phyloP scores from a whole-genome alignment of 2,797 vertebrate species.

The Siniperca scherzeri region DNA sequence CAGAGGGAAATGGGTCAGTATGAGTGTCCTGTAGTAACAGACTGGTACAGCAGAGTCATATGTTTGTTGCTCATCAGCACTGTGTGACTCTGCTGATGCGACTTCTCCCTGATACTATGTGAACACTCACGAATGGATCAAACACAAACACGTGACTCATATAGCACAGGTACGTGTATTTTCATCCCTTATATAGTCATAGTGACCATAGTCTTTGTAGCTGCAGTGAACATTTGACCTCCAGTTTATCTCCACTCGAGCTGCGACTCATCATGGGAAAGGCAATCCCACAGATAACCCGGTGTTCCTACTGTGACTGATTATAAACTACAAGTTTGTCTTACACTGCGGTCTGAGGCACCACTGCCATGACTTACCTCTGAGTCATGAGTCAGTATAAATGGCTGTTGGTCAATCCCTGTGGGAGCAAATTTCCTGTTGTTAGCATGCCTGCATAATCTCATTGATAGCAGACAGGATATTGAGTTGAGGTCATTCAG shows the following conservation, averaged over 20 bases:
- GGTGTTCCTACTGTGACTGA: slow-evolving; percentile 40
- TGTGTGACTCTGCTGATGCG: slow-evolving; percentile 69
- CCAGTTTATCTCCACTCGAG: slow-evolving; percentile 29
- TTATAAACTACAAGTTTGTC: slow-evolving; percentile 33
- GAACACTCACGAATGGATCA: slow-evolving; percentile 38
- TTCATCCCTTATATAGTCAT: slow-evolving; percentile 42
- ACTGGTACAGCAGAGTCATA: slow-evolving; percentile 46
- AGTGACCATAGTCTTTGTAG: background rate
- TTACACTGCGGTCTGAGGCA: slow-evolving; percentile 31
- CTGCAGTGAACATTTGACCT: slow-evolving; percentile 19
- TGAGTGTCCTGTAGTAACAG: slow-evolving; percentile 31
- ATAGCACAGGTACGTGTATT: slow-evolving; percentile 12
- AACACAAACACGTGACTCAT: slow-evolving; percentile 63
- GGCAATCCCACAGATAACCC: slow-evolving; percentile 47
- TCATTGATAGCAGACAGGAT: slow-evolving; percentile 80
- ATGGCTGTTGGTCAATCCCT: slow-evolving; percentile 68
- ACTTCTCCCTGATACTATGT: slow-evolving; percentile 63
- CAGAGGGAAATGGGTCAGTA: slow-evolving; percentile 21
- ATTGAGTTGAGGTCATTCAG: slow-evolving; percentile 72
- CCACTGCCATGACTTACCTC: slow-evolving; percentile 59
- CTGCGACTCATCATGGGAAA: slow-evolving; percentile 52
- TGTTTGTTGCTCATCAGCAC: slow-evolving; percentile 62
- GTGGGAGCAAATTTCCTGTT: slow-evolving; percentile 80
- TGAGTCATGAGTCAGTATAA: slow-evolving; percentile 70
- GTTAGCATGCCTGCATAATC: slow-evolving; percentile 75